Conservation (phyloP, 2,888 invertebrate genomes). For the Pammene aurita region DNA sequence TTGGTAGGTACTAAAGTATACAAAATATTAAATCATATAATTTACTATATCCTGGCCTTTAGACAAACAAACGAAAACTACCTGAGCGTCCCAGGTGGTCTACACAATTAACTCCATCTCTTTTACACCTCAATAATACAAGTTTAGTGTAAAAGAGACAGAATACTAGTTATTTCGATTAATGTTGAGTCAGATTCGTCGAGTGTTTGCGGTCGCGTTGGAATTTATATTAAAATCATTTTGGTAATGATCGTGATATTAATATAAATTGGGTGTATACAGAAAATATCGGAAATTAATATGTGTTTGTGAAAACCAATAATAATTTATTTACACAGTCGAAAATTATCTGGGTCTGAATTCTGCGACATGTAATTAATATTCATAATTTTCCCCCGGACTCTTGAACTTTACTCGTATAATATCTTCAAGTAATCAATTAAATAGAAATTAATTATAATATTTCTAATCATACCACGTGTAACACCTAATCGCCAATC, state of each 20-base stretch:
- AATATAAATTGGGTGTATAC: constrained; percentile 18
- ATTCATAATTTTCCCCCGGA: too few species aligned
- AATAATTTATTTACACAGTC: background rate
- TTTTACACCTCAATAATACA: background rate
- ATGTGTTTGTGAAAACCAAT: constrained; percentile 6
- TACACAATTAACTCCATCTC: constrained; percentile 2
- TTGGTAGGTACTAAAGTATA: constrained; percentile 2
- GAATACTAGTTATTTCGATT: constrained; percentile 4
- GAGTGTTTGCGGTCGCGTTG: constrained; percentile 13
- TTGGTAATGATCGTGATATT: background rate
- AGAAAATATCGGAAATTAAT: background rate
- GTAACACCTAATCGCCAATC: constrained; percentile 14
- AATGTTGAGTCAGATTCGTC: constrained; percentile 1
- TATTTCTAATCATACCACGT: constrained; percentile 2
- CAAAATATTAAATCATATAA: constrained; percentile 33
- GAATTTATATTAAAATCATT: constrained; percentile 23
- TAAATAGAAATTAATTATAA: constrained; percentile 6
- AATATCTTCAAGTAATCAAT: background rate
- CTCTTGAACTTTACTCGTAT: too few species aligned
- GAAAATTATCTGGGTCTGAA: background rate
- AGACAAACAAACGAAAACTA: constrained; percentile 48
- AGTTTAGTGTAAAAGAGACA: background rate
- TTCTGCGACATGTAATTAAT: background rate
- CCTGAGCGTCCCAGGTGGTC: constrained; percentile 50
- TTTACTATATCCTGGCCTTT: constrained; percentile 35